Evolutionary conservation across 2,113 vertebrate genomes (phyloP), one percentile per base, ranked within the genome.

Genomic region (Clupea harengus): DNA sequence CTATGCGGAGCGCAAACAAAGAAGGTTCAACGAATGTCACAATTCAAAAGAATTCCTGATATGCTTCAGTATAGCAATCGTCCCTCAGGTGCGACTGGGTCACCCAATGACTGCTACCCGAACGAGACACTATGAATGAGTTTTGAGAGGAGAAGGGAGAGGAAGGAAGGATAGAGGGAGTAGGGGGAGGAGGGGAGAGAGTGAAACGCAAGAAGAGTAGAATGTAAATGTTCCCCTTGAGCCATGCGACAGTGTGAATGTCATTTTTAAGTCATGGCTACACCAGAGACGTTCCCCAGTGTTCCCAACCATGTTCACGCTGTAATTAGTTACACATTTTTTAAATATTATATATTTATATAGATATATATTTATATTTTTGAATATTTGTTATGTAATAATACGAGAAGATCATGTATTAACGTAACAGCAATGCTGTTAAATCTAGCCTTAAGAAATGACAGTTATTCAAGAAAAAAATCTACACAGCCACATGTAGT

Each of bases 41-140:
- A 90, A 90, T 91, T 87, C 88, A 82, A 64, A 78, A 89, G 89
- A 87, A 92, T 92, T 91, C 89, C 88, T 88, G 89, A 92, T 89
- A 86, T 57, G 86, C 90, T 89, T 84, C 46, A 87, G 88, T 13
- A 81, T 83, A 78, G 85, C 87, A 89, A 89, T 90, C 80, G 89
- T 86, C 89, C 88, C 89, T 85, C 83, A 47, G 86, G 72, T 82
- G 86, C 89, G 10, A 75, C 84, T 81, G 86, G 90, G 89, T 90
- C 91, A 91, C 85, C 87, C 86, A 80, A 60, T 54, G 81, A 52
- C 46, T 57, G 78, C 54, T 80, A 52, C 57, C 46, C 88, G 91
- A 93, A 87, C 75, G 83, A 88, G 81, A 67, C 46, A 57, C n/a
- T 86, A 82, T 54, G 49, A 85, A 89, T 83, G 87, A 91, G 88